Percentiles rank a stretch among this genome's conserved stretches.
These are phyloP conservation scores for Centruroides vittatus DNA, from an alignment of 1,140 invertebrate genomes.

Conservation along the genomic window DNA sequence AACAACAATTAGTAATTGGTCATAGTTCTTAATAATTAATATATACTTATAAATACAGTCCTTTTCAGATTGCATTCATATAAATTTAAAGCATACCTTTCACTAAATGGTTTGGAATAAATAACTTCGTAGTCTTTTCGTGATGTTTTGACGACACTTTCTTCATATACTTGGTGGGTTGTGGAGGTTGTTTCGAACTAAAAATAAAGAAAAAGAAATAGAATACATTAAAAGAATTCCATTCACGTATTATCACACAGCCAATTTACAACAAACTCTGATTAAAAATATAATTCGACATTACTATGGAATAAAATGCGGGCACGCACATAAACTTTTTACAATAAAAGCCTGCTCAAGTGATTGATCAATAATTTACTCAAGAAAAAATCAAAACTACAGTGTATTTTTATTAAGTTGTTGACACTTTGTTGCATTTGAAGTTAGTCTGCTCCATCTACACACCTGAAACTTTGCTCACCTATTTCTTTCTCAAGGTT, in stretches of 20 bases:
- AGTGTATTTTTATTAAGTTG: no score
- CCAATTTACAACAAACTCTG: no score
- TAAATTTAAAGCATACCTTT: slow-evolving; percentile 2
- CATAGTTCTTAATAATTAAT: no score
- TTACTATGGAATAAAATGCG: no score
- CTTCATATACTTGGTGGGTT: background rate
- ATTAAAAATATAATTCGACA: no score
- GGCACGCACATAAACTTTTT: no score
- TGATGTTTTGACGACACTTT: background rate
- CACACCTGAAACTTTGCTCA: slow-evolving; percentile 18
- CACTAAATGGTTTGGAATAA: slow-evolving; percentile 1
- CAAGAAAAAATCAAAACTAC: no score
- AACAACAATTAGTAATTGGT: no score
- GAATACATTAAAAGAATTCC: background rate
- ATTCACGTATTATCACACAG: no score
- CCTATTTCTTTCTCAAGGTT: slow-evolving; percentile 12
- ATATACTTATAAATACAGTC: no score
- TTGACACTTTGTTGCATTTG: background rate
- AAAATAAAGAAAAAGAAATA: background rate
- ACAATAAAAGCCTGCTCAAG: no score
- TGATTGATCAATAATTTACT: no score
- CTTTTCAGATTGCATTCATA: background rate
- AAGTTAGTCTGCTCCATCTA: slow-evolving; percentile 5
- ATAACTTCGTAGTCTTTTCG: background rate
- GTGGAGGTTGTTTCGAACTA: slow-evolving; percentile 2